Percentiles rank a stretch among this genome's conserved stretches.
These are phyloP conservation scores for Macrobrachium rosenbergii DNA, from an alignment of 1,140 invertebrate species.

Conservation along the genomic window DNA sequence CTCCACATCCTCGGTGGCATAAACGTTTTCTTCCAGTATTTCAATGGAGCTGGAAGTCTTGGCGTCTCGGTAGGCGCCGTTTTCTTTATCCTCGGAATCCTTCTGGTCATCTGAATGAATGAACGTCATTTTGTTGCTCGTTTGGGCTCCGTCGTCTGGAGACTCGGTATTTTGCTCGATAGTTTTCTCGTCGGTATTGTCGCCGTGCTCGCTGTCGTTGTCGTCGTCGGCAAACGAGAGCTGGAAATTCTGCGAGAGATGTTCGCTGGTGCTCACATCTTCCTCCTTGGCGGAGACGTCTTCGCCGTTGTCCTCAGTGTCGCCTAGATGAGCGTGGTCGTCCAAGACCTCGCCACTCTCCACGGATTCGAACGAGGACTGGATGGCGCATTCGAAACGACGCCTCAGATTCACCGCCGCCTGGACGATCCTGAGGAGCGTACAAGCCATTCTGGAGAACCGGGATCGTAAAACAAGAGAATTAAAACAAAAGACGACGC, in stretches of 20 bases:
- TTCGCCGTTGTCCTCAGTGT: slow-evolving; percentile 21
- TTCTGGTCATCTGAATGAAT: slow-evolving; percentile 16
- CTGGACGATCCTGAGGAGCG: slow-evolving; percentile 59
- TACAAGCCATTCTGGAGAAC: slow-evolving; percentile 55
- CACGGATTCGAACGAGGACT: slow-evolving; percentile 61
- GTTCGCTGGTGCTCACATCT: slow-evolving; percentile 49
- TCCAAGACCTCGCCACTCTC: slow-evolving; percentile 50
- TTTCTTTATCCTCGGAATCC: slow-evolving; percentile 27
- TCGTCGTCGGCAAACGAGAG: slow-evolving; percentile 41
- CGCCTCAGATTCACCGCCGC: slow-evolving; percentile 57
- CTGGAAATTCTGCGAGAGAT: slow-evolving; percentile 46
- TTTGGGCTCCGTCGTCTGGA: neutral
- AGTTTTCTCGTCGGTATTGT: neutral
- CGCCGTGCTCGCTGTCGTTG: slow-evolving; percentile 14
- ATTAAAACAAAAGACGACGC: slow-evolving; percentile 55
- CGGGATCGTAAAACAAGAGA: slow-evolving; percentile 38
- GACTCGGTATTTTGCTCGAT: too few relatives aligned
- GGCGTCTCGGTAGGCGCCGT: slow-evolving; percentile 46
- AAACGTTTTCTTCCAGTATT: slow-evolving; percentile 47
- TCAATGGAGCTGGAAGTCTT: slow-evolving; percentile 50
- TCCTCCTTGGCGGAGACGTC: slow-evolving; percentile 1
- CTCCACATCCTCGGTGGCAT: neutral
- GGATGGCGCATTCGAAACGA: slow-evolving; percentile 57
- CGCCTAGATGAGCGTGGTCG: slow-evolving; percentile 9
- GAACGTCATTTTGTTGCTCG: slow-evolving; percentile 35